Percentiles rank a stretch among this genome's conserved stretches.
These are phyloP conservation scores for Hirtodrosophila confusa DNA, from an alignment of 2,888 invertebrate genomes.

Conservation along the genomic window DNA sequence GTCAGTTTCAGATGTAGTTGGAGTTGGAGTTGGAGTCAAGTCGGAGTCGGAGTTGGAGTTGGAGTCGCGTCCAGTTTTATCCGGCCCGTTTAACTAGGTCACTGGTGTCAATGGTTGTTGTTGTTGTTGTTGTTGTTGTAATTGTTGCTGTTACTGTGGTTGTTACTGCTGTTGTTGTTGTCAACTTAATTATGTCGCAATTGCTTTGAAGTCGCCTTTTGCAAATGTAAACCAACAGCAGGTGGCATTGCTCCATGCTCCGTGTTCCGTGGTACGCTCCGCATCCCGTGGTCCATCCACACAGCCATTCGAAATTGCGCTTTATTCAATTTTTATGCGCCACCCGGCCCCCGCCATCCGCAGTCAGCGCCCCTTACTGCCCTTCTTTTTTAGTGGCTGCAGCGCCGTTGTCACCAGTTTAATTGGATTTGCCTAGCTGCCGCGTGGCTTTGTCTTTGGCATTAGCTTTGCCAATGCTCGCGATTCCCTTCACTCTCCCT, in stretches of 20 bases:
- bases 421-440: constrained; percentile 72
- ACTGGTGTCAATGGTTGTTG: constrained; percentile 71
- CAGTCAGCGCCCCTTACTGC: no score
- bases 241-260: constrained; percentile 50
- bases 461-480: constrained; percentile 51
- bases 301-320: constrained; percentile 66
- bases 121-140: constrained; percentile 34
- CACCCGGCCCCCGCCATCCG: background rate
- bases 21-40: constrained; percentile 6
- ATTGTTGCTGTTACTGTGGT: constrained; percentile 34
- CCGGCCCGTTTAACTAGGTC: constrained; percentile 67
- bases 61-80: constrained; percentile 55
- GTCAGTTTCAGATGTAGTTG: constrained; percentile 29
- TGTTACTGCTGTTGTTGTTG: constrained; percentile 64
- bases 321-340: constrained; percentile 73
- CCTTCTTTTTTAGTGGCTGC: constrained; percentile 64
- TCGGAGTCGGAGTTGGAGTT: constrained; percentile 4
- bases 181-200: constrained; percentile 78
- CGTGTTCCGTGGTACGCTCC: background rate
- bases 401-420: constrained; percentile 64
- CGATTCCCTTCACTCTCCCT: background rate
- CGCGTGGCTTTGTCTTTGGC: constrained; percentile 55
- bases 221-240: constrained; percentile 65
- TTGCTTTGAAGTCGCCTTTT: constrained; percentile 76
- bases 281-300: constrained; percentile 28